A percentile compares a stretch with the other conserved stretches of the same genome.
phyloP scores from a whole-genome alignment of 1,140 invertebrate genomes.

The Forficula auricularia region DNA sequence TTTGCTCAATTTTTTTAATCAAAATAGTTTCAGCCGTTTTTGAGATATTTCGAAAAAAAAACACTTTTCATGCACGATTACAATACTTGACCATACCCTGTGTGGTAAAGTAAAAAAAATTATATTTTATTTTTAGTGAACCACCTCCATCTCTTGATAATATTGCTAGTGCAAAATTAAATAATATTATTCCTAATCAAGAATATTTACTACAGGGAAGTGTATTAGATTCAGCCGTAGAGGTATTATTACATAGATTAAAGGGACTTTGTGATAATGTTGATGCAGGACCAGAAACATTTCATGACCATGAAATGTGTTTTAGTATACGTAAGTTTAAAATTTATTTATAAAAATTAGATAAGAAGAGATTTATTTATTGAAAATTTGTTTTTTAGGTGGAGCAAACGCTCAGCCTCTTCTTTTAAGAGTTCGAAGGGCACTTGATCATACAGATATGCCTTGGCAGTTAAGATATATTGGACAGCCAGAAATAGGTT shows the following conservation, averaged over 20 bases:
- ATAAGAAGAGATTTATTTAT: slow-evolving; percentile 1
- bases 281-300: slow-evolving; percentile 73
- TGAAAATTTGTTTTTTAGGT: slow-evolving; percentile 26
- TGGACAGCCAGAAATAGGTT: slow-evolving; percentile 66
- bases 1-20: no score
- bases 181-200: slow-evolving; percentile 73
- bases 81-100: no score
- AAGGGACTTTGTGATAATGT: slow-evolving; percentile 87
- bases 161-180: slow-evolving; percentile 53
- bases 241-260: slow-evolving; percentile 77
- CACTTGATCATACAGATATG: slow-evolving; percentile 54
- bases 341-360: not conserved
- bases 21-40: no score
- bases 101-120: no score
- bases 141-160: slow-evolving; percentile 53
- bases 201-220: slow-evolving; percentile 83
- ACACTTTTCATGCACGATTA: no score
- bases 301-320: slow-evolving; percentile 79
- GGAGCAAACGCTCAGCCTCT: slow-evolving; percentile 34
- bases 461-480: slow-evolving; percentile 79
- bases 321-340: slow-evolving; percentile 43
- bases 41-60: no score
- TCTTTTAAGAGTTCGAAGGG: slow-evolving; percentile 54
- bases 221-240: slow-evolving; percentile 76
- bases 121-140: not conserved